Conservation (phyloP, 1,140 invertebrate genomes). For the Cepaea nemoralis region DNA sequence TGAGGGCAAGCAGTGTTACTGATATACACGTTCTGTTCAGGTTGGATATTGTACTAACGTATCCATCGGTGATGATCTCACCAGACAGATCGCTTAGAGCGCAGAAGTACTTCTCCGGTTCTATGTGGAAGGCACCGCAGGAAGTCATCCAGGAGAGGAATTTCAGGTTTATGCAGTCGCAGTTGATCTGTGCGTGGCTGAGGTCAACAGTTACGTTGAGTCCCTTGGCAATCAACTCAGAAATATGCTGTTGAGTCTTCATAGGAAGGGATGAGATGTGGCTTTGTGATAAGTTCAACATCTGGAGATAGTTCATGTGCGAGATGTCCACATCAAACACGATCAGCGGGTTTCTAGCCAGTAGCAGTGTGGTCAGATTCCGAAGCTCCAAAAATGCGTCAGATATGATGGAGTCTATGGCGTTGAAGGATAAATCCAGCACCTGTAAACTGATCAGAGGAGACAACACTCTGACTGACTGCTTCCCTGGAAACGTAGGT, state of each 20-base stretch:
- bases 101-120: constrained; percentile 37
- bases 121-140: neutral
- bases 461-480: constrained; percentile 4
- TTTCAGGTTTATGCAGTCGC: constrained; percentile 46
- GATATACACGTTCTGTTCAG: constrained; percentile 42
- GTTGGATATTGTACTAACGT: constrained; percentile 19
- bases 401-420: constrained; percentile 29
- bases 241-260: constrained; percentile 1
- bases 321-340: constrained; percentile 39
- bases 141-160: constrained; percentile 49
- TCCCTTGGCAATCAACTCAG: neutral
- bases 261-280: constrained; percentile 22
- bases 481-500: neutral
- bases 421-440: constrained; percentile 48
- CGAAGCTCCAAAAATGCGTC: constrained; percentile 32
- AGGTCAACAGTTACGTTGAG: constrained; percentile 38
- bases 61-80: neutral
- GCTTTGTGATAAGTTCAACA: constrained; percentile 44
- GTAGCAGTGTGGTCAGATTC: constrained; percentile 33
- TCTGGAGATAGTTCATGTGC: constrained; percentile 38
- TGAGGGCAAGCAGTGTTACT: constrained; percentile 37
- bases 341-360: constrained; percentile 32
- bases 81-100: constrained; percentile 24
- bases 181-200: constrained; percentile 39
- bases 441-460: constrained; percentile 27